phyloP scores from a whole-genome alignment of 2,113 vertebrate genomes.

The Heteronetta atricapilla region DNA sequence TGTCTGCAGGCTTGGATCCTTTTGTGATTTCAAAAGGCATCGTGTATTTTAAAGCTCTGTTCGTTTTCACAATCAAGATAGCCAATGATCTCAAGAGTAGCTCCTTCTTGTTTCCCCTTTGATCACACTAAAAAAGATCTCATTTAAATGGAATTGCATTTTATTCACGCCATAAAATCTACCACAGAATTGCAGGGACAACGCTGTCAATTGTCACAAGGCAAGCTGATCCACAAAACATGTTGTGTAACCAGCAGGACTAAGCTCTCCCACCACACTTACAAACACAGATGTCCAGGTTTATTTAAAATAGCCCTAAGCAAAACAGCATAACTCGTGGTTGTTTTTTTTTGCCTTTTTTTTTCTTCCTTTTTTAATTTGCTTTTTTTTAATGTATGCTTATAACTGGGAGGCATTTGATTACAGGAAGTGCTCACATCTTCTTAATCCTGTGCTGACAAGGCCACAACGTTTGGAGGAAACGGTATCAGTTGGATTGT shows the following conservation, averaged over 20 bases:
- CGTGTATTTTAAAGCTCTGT: background rate
- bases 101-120: background rate
- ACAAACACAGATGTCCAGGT: slow-evolving; percentile 35
- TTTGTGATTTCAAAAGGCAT: background rate
- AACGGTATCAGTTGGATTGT: background rate
- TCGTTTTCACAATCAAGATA: background rate
- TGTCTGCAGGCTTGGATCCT: background rate
- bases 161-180: background rate
- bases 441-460: background rate
- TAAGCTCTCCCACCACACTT: slow-evolving; percentile 12
- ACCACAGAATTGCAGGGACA: background rate
- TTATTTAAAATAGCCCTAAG: slow-evolving; percentile 37
- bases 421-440: background rate
- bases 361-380: background rate
- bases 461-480: background rate
- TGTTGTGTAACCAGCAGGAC: background rate
- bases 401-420: background rate
- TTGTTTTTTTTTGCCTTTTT: background rate
- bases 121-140: background rate
- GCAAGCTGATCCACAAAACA: slow-evolving; percentile 5
- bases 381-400: background rate
- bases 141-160: background rate
- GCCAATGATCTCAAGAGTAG: background rate
- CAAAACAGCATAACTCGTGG: background rate
- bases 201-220: background rate